These are phyloP conservation scores for Petrosia ficiformis DNA, from an alignment of 37 sponge, comb jelly and placozoan genomes.

Conservation along the genomic window DNA sequence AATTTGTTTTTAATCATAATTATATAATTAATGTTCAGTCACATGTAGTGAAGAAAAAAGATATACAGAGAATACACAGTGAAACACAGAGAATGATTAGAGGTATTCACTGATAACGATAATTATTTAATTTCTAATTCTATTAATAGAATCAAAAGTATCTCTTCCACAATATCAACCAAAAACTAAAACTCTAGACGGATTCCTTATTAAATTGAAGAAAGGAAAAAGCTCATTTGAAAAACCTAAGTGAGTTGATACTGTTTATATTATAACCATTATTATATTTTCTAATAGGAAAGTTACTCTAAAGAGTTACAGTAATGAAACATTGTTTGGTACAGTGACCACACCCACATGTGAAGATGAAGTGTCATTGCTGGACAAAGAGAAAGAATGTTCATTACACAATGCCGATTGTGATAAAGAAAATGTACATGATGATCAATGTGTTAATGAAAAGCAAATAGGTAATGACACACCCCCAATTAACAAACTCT, in stretches of 20 bases:
- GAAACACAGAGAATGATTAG: conserved; percentile 68
- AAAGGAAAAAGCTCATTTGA: neutral
- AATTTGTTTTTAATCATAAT: too few relatives aligned
- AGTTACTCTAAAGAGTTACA: neutral
- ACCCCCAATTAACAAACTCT: too few relatives aligned
- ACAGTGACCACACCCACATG: too few relatives aligned
- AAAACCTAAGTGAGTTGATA: too few relatives aligned
- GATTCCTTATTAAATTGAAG: conserved; percentile 56
- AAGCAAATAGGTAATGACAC: too few relatives aligned
- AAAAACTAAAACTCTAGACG: conserved; percentile 51
- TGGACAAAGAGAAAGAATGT: too few relatives aligned
- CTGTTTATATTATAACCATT: too few relatives aligned
- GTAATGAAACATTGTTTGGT: too few relatives aligned
- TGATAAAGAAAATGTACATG: too few relatives aligned
- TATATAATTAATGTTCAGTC: neutral
- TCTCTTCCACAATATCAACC: conserved; percentile 65
- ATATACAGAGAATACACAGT: conserved; percentile 48
- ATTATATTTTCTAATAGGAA: neutral
- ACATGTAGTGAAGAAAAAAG: conserved; percentile 38
- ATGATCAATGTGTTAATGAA: too few relatives aligned
- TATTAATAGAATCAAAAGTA: conserved; percentile 47
- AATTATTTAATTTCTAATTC: neutral
- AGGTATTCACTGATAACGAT: conserved; percentile 22
- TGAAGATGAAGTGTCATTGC: too few relatives aligned
- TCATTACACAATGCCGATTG: too few relatives aligned